These are phyloP conservation scores for Pelmatolapia mariae DNA, from an alignment of 2,113 vertebrate species.

Conservation along the genomic window DNA sequence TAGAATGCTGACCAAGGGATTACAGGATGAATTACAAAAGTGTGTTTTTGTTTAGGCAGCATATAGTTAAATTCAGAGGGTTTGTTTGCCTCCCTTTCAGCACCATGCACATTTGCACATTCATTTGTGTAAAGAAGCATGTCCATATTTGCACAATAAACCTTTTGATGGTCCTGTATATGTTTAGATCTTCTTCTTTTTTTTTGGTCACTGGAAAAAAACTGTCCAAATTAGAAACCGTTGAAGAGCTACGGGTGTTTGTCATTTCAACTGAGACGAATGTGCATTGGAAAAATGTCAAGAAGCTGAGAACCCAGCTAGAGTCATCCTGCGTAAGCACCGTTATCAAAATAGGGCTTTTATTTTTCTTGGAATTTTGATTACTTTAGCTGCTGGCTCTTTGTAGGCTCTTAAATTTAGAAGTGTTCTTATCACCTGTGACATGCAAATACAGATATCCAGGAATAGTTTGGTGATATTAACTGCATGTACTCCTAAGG, in stretches of 20 bases:
- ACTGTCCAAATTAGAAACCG: neutral
- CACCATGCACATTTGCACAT: neutral
- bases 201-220: neutral
- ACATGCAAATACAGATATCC: conserved; percentile 26
- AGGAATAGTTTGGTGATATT: conserved; percentile 21
- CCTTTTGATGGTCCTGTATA: neutral
- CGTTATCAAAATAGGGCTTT: neutral
- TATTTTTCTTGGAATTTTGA: neutral
- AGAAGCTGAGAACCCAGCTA: neutral
- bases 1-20: conserved; percentile 52
- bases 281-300: neutral
- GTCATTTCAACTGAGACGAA: neutral
- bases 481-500: neutral
- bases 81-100: neutral
- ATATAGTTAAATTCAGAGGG: conserved; percentile 19
- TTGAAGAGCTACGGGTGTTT: neutral
- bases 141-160: neutral
- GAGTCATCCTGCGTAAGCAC: neutral
- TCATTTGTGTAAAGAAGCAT: neutral
- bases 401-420: conserved; percentile 8
- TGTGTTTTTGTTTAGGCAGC: conserved; percentile 56
- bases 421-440: neutral
- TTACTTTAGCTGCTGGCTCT: neutral
- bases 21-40: conserved; percentile 32
- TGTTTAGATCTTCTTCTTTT: neutral